A percentile compares a stretch with the other conserved stretches of the same genome.
Evolutionary conservation across 2,797 vertebrate species (phyloP).

Genomic region (Oophaga sylvatica): DNA sequence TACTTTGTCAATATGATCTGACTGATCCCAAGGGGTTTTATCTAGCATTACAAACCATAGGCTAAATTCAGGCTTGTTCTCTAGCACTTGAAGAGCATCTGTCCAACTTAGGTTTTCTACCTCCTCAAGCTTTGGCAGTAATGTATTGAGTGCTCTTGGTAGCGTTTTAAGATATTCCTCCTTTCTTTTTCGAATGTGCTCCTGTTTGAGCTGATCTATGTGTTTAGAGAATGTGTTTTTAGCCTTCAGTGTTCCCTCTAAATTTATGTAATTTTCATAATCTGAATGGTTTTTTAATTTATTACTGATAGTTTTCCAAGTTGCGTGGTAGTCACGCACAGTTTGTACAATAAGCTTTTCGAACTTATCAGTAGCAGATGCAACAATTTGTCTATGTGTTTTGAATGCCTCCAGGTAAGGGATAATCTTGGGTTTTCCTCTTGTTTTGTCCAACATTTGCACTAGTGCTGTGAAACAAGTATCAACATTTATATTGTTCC

Average conservation of each 20-base stretch:
- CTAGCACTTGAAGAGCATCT: constrained; percentile 90
- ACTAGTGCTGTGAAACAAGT: constrained; percentile 92
- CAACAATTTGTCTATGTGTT: constrained; percentile 90
- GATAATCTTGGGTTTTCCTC: constrained; percentile 96
- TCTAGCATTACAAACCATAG: constrained; percentile 94
- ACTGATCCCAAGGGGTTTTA: constrained; percentile 94
- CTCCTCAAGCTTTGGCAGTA: constrained; percentile 92
- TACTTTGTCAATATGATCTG: constrained; percentile 93
- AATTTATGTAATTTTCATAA: constrained; percentile 93
- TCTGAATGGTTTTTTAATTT: constrained; percentile 92
- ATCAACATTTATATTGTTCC: constrained; percentile 89
- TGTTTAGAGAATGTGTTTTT: constrained; percentile 93
- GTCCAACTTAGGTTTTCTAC: constrained; percentile 92
- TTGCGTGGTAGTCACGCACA: constrained; percentile 94
- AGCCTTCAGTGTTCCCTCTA: constrained; percentile 94
- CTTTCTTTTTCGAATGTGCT: constrained; percentile 92
- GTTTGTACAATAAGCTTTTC: constrained; percentile 91
- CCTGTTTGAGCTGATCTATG: constrained; percentile 95
- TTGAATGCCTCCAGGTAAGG: constrained; percentile 96
- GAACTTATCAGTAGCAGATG: constrained; percentile 89
- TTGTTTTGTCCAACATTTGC: constrained; percentile 97
- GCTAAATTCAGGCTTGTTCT: constrained; percentile 89
- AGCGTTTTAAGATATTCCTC: constrained; percentile 94
- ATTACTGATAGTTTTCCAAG: constrained; percentile 92
- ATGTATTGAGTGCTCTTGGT: constrained; percentile 92